These are phyloP conservation scores for Acleris laterana DNA, from an alignment of 2,888 invertebrate genomes.

Conservation along the genomic window DNA sequence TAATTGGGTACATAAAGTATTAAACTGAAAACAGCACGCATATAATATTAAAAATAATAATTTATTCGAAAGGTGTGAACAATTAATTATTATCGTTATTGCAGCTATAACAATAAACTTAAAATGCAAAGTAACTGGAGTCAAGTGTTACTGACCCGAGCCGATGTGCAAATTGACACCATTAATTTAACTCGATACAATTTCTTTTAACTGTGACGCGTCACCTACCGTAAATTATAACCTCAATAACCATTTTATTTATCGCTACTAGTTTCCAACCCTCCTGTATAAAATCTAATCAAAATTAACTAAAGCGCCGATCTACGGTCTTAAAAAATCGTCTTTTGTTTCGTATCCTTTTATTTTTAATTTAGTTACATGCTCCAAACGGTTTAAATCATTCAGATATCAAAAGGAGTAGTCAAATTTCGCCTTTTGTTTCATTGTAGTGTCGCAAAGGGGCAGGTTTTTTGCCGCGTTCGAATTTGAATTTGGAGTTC, in stretches of 20 bases:
- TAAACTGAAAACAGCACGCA: too few relatives aligned
- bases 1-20: too few relatives aligned
- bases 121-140: not conserved
- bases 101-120: not conserved
- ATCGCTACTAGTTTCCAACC: constrained; percentile 12
- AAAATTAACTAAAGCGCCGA: constrained; percentile 19
- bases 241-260: constrained; percentile 16
- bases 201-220: not conserved
- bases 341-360: constrained; percentile 53
- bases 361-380: constrained; percentile 60
- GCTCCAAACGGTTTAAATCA: constrained; percentile 70
- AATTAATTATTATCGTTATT: not conserved
- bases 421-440: constrained; percentile 78
- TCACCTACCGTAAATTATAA: constrained; percentile 26
- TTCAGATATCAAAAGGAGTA: constrained; percentile 74
- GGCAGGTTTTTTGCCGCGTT: constrained; percentile 69
- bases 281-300: constrained; percentile 15
- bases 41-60: too few relatives aligned
- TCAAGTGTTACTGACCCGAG: not conserved
- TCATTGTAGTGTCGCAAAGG: constrained; percentile 69
- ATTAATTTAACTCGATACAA: not conserved
- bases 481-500: constrained; percentile 73
- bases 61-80: constrained; percentile 5
- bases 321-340: constrained; percentile 45
- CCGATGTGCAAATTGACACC: constrained; percentile 6